Base-by-base conservation (phyloP, 1,140 invertebrate genomes). In the Cheumatopsyche charites region DNA sequence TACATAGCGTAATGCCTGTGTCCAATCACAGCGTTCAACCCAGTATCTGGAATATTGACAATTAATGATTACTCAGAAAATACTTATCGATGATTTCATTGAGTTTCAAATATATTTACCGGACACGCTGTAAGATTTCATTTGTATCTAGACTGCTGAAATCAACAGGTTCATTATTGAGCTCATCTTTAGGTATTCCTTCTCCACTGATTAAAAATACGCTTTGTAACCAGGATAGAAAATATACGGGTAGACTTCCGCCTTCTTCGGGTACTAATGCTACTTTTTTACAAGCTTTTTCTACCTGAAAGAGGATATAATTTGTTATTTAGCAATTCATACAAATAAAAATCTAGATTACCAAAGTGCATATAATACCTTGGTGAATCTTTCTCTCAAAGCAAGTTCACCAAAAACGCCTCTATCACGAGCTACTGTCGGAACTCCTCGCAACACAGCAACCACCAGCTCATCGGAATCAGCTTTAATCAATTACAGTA, bases 171-270 rank as follows among this genome's bases (percentile, higher is more conserved):
- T 89, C 83, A 79, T 94, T 89, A 19, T 89, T 86, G 29, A 93
- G 79, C 79, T 93, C 92, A 15, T 85, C 85, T 62, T 87, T 82
- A 0, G 91, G 87, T 71, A 93, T 90, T 69, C 88, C 79, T n/a
- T 80, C 73, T 0, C 80, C 78, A 80, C 82, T 77, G 77, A 82
- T 83, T 9, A 93, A 81, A 45, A 94, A 82, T 52, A 90, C 81
- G 41, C 88, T 91, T 81, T 97, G 94, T 26, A 98, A 77, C 85
- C 93, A 98, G 0, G 96, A 97, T 2, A 97, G 83, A 67, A 97
- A 84, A 82, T 95, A 96, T 13, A 93, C 85, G 7, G 91, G 89
- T 19, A 98, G 81, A 1, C 88, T 85, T n/a, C 90, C 94, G 41
- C 90, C 90, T 43, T 90, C 88, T 62, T 92, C 92, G 0, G 94